Evolutionary conservation across 2,797 vertebrate species (phyloP).

Genomic region (Hozukius guyotensis): DNA sequence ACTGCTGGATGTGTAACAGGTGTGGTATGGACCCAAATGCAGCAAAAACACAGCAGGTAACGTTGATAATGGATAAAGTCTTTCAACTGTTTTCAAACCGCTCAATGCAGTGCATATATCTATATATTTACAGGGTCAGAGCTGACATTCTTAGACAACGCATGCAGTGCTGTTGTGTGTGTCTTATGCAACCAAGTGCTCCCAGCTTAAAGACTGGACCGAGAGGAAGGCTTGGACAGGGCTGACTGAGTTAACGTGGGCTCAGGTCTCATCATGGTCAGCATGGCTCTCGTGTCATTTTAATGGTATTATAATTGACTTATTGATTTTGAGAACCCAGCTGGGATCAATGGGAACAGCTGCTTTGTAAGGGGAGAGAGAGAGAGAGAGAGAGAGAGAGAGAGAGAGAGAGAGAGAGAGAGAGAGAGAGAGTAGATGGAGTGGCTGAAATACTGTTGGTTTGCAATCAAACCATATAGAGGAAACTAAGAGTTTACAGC

Average conservation of each 20-base stretch:
- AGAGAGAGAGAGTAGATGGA: background rate
- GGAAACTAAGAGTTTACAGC: too few species aligned
- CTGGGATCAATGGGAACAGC: slow-evolving; percentile 41
- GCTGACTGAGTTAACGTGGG: background rate
- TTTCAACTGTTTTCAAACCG: background rate
- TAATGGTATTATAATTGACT: slow-evolving; percentile 55
- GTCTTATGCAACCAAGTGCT: background rate
- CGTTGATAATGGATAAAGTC: background rate
- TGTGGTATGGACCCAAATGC: background rate
- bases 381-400: background rate
- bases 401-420: background rate
- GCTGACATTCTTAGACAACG: background rate
- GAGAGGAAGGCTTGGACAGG: background rate
- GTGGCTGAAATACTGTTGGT: background rate
- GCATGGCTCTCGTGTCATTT: slow-evolving; percentile 52
- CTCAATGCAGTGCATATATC: background rate
- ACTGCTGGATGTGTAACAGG: background rate
- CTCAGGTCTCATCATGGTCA: slow-evolving; percentile 49
- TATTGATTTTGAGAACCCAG: slow-evolving; percentile 63
- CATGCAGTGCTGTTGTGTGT: background rate
- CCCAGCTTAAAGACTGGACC: background rate
- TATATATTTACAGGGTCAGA: background rate
- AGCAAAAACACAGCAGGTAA: background rate
- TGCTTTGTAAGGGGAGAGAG: background rate
- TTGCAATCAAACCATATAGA: too few species aligned